Conservation (phyloP, 1,140 invertebrate genomes). For the Cephus cinctus region DNA sequence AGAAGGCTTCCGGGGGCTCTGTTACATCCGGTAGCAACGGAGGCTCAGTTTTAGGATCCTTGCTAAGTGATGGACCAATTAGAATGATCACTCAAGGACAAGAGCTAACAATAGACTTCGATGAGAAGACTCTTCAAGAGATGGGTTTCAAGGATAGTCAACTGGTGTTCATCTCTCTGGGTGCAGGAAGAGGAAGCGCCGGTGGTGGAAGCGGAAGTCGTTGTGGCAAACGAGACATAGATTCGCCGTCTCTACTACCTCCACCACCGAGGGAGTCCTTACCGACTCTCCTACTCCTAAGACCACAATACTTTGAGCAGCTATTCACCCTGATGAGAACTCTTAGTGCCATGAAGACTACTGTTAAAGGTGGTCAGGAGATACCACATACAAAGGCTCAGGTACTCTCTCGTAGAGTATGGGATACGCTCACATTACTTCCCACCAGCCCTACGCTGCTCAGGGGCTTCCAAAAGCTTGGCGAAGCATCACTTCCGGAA, state of each 20-base stretch:
- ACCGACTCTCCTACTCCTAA: conserved; percentile 80
- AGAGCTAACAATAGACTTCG: conserved; percentile 89
- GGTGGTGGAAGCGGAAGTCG: conserved; percentile 51
- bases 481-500: conserved; percentile 65
- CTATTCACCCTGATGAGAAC: conserved; percentile 88
- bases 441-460: conserved; percentile 85
- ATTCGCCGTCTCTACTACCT: conserved; percentile 75
- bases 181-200: conserved; percentile 70
- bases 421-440: conserved; percentile 90
- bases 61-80: conserved; percentile 78
- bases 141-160: conserved; percentile 90
- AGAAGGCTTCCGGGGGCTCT: conserved; percentile 19
- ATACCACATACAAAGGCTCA: conserved; percentile 87
- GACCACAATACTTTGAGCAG: conserved; percentile 86
- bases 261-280: conserved; percentile 79
- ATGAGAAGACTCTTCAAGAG: conserved; percentile 85
- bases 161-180: conserved; percentile 87
- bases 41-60: conserved; percentile 58
- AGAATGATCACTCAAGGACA: conserved; percentile 92
- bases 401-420: conserved; percentile 83
- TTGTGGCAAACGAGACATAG: conserved; percentile 67
- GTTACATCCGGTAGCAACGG: conserved; percentile 19
- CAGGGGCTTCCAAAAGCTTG: conserved; percentile 77
- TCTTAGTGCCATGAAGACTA: conserved; percentile 78
- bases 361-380: conserved; percentile 69